Base-by-base conservation (phyloP, 2,797 vertebrate species). In the Cossypha polioptera region DNA sequence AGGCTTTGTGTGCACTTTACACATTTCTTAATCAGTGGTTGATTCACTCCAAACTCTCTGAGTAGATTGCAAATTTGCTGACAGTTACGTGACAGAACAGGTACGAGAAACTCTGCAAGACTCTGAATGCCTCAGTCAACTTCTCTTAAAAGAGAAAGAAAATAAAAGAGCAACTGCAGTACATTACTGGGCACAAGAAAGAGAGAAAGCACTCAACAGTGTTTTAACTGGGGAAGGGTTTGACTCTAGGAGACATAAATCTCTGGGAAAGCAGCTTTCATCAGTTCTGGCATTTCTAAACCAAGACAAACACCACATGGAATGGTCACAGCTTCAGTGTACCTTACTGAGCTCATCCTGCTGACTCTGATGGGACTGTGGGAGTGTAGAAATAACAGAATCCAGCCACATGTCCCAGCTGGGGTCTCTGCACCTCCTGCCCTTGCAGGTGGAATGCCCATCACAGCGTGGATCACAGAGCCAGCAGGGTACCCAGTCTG, bases 391-490 rank as follows among this genome's bases (percentile, higher is more conserved):
- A 68, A 11, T 4, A 50, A 54, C 20, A 71, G 57, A 47, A n/a
- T 5, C 36, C 13, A 10, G 16, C 11, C 73, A 36, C 10, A 3
- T 4, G 13, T 3, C 16, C 17, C 45, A n/a, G 11, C 13, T 22
- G 6, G 7, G 16, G 21, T 11, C 48, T 40, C 76, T 55, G 48
- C 55, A 40, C 6, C 55, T 69, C 67, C 57, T 55, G 33, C 19
- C 38, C 28, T 33, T 33, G 47, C 40, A 68, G 50, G 11, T 5
- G 13, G 62, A 65, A 43, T 4, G 7, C 7, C 4, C 20, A 6
- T 18, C 4, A 1, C 57, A 69, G 38, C 0, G 0, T 1, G 42
- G 67, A 7, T 24, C 55, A 35, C 42, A 4, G 7, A 29, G 50
- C 9, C 67, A 66, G 43, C 35, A 38, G n/a, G 48, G 43, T 0